Evolutionary conservation across 64 coral and sea anemone genomes (phyloP), one percentile per base, ranked within the genome.

Genomic region (Montipora cactus): DNA sequence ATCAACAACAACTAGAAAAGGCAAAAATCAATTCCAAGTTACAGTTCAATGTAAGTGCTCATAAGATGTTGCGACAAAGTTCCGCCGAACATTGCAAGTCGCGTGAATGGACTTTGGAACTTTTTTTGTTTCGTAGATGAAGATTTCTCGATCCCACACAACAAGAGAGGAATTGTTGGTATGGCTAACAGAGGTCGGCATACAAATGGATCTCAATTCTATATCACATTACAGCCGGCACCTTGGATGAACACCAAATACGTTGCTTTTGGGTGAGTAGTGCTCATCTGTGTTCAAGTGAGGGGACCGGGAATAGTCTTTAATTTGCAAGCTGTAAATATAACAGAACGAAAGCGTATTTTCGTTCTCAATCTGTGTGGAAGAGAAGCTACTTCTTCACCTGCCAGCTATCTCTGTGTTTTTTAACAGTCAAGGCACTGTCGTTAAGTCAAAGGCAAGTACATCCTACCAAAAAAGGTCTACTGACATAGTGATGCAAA

Each of bases 231-330:
- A 94, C 94, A 99, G 44, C 95, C 98, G 19, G 86, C 98, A 2
- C 98, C 98, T 15, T 99, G 98, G 98, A 99, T 99, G 98, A 92
- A 99, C 74, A 96, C 95, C 3, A 99, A 99, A 99, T 99, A 99
- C 90, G 98, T 99, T 59, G 98, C 98, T 66, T 96, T 99, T 77
- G 98, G 98, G 98, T 99, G 47, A 86, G 84, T 92, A 80, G 28
- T 28, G 28, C 28, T 28, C 28, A 28, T 28, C 1, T 28, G 28
- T 28, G 28, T 28, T 28, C 28, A 28, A 28, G 28, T 28, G 28
- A 28, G 28, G 28, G 28, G 28, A 28, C 1, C 28, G 28, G 28
- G 28, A 1, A 28, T 28, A 28, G 28, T 28, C 28, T 28, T 28
- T 28, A 28, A 28, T 28, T 28, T 28, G 28, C 28, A 28, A 28